Evolutionary conservation across 2,888 invertebrate species (phyloP).

Genomic region (Caenorhabditis auriculariae): DNA sequence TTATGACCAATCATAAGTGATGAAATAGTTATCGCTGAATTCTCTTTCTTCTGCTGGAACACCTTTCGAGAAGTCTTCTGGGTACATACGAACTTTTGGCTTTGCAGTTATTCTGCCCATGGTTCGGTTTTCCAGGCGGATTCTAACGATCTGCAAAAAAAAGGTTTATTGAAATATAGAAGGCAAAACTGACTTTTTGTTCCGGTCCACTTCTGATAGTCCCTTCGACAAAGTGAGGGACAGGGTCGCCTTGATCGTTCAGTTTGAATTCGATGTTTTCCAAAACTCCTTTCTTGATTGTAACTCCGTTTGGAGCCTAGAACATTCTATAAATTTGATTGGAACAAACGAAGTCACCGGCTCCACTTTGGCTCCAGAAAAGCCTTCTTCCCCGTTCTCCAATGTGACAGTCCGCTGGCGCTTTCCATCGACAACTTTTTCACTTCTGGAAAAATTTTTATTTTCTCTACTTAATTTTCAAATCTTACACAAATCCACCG

Average conservation of each 20-base stretch:
- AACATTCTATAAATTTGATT: not conserved
- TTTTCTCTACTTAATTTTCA: not conserved
- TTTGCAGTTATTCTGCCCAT: constrained; percentile 22
- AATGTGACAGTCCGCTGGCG: constrained; percentile 11
- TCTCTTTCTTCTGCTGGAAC: constrained; percentile 25
- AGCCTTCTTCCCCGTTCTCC: constrained; percentile 27
- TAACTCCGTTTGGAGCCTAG: constrained; percentile 22
- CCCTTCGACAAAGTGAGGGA: constrained; percentile 24
- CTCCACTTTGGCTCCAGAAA: constrained; percentile 22
- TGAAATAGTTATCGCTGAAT: constrained; percentile 26
- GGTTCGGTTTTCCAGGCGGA: constrained; percentile 21
- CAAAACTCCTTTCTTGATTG: constrained; percentile 22
- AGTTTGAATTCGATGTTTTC: constrained; percentile 19
- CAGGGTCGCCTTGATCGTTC: constrained; percentile 20
- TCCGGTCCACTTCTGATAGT: constrained; percentile 21
- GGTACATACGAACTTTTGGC: constrained; percentile 26
- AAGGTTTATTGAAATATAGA: not conserved
- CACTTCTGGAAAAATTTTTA: constrained; percentile 11
- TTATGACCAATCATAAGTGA: constrained; percentile 34
- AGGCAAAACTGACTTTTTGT: constrained; percentile 6
- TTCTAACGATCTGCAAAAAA: constrained; percentile 11
- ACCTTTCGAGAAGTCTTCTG: constrained; percentile 13
- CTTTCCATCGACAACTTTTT: constrained; percentile 21
- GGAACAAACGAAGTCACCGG: constrained; percentile 1
- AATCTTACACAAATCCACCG: constrained; percentile 19